Base-by-base conservation (phyloP, 2,888 invertebrate genomes). In the Melangyna quadrimaculata region DNA sequence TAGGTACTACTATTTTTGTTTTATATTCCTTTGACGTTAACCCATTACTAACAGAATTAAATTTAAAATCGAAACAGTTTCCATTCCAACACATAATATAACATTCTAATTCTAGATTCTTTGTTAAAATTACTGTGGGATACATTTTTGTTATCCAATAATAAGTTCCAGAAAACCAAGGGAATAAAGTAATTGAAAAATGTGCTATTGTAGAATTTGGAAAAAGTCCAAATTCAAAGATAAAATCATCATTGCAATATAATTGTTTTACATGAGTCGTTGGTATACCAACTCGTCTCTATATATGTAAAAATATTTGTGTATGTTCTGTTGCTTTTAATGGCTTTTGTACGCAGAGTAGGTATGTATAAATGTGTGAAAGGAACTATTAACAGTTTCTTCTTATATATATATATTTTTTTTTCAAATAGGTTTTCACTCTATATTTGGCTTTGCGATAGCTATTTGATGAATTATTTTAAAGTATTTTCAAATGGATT, bases 141-240 rank as follows among this genome's bases (percentile, higher is more conserved):
- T 51, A 27, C 14, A 51, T 24, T 51, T 51, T 51, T 37, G 22
- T 35, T 59, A n/a, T 67, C 45, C 37, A 19, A 22, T 35, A 55
- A 53, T 19, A n/a, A n/a, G 61, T 55, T 63, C 40, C 7, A 51
- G 19, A 63, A 71, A 63, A 32, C 71, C 32, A 48, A 61, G 43
- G 53, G 43, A 53, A 32, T 35, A 67, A 73, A 73, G 29, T 10
- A 53, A 74, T 45, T 48, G 61, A 61, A 73, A 78, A 63, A 48
- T 61, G 22, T 53, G 10, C 32, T 19, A 61, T 43, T 45, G 61
- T 12, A 63, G 61, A 73, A 83, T 83, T 83, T 83, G 82, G 82
- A 67, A 19, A 9, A 19, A 27, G 12, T 73, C 73, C 82, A 83
- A 78, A 59, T 73, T 63, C n/a, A 69, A 24, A 69, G 8, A 65